phyloP scores from a whole-genome alignment of 2,113 vertebrate genomes.

The Tympanuchus pallidicinctus region DNA sequence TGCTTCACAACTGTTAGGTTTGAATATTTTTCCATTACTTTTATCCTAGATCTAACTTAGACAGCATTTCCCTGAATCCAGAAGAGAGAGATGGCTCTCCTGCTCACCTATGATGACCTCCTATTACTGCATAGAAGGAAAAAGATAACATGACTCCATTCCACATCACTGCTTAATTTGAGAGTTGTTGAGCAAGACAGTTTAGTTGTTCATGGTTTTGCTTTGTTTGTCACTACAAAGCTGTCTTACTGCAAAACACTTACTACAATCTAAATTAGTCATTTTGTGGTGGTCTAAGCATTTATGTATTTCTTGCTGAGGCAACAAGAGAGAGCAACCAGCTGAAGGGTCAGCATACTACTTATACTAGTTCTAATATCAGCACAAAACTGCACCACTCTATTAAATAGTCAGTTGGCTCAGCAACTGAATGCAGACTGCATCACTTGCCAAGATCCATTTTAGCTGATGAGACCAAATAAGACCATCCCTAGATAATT shows the following conservation, averaged over 20 bases:
- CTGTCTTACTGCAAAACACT: not conserved
- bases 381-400: not conserved
- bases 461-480: not conserved
- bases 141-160: not conserved
- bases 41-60: not conserved
- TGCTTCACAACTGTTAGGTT: slow-evolving; percentile 1
- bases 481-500: not conserved
- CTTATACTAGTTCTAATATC: not conserved
- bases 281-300: not conserved
- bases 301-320: not conserved
- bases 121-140: not conserved
- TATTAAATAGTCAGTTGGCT: not conserved
- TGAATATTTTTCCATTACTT: slow-evolving; percentile 38
- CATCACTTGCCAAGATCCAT: not conserved
- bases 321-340: not conserved
- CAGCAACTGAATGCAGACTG: not conserved
- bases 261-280: not conserved
- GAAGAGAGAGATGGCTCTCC: not conserved
- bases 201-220: not conserved
- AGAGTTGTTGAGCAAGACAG: not conserved
- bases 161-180: not conserved
- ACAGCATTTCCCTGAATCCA: not conserved
- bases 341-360: not conserved
- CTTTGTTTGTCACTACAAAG: not conserved
- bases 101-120: not conserved